A percentile compares a stretch with the other conserved stretches of the same genome.
Evolutionary conservation across 2,888 invertebrate species (phyloP).

Genomic region (Tenthredo scrophulariae): DNA sequence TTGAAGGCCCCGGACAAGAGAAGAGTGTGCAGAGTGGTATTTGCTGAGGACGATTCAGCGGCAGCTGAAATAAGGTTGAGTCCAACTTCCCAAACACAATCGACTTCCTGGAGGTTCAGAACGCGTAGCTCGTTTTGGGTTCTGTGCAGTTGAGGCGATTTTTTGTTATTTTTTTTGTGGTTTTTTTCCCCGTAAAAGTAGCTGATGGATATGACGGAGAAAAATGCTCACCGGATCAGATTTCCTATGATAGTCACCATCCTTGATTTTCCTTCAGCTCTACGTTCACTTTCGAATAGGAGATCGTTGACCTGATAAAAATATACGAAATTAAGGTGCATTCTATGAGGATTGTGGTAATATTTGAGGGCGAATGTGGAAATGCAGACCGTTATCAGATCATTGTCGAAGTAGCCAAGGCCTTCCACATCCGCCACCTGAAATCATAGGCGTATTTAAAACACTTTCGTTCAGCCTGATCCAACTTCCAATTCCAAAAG

Average conservation of each 20-base stretch:
- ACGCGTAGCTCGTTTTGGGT: constrained; percentile 29
- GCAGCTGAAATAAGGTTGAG: constrained; percentile 20
- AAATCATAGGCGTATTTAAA: background rate
- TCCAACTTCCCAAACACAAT: constrained; percentile 45
- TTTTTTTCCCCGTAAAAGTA: background rate
- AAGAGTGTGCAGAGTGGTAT: constrained; percentile 31
- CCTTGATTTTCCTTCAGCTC: constrained; percentile 31
- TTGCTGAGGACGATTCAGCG: constrained; percentile 19
- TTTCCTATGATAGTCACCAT: background rate
- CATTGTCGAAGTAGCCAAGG: constrained; percentile 35
- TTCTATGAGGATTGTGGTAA: background rate
- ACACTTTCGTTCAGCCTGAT: background rate
- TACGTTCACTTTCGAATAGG: constrained; percentile 39
- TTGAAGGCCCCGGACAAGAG: constrained; percentile 45
- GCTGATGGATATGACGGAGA: background rate
- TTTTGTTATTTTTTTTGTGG: background rate
- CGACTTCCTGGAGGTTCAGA: constrained; percentile 41
- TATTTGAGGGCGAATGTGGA: constrained; percentile 45
- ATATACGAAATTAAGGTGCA: background rate
- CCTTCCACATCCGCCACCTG: constrained; percentile 52
- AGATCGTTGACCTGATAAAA: constrained; percentile 47
- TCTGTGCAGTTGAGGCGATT: constrained; percentile 2
- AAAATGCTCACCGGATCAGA: constrained; percentile 27
- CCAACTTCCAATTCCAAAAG: background rate
- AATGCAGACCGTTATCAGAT: constrained; percentile 45